Evolutionary conservation across 1,140 invertebrate species (phyloP), one percentile per base, ranked within the genome.

Genomic region (Drosophila carrolli): DNA sequence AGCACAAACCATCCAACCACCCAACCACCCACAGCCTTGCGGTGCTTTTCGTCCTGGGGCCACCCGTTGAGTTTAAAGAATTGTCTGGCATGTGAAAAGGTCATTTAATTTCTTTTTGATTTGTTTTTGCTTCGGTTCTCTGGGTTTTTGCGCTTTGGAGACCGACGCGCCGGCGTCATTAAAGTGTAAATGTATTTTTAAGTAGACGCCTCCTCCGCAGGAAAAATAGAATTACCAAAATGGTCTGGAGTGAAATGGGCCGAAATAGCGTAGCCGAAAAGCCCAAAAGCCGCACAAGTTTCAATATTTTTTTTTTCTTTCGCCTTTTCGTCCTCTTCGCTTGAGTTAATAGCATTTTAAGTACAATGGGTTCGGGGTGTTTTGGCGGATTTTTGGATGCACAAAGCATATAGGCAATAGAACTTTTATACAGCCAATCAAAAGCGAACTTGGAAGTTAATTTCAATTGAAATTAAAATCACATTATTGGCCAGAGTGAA

Each of bases 181-280:
- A 90, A 90, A 90, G 84, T 89, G 84, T 89, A 89, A 89, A 89
- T 89, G 84, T 89, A 89, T 90, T 89, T 89, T 89, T 89, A 89
- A 89, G 84, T 89, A 84, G 83, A 77, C 76, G 73, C 65, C 58
- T 50, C 43, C 63, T 71, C 71, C 62, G 62, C 56, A 56, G 77
- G 75, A 63, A 82, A 79, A 88, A 86, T 88, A 86, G 62, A 88
- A 86, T 86, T 77, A 82, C 55, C 58, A 54, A 68, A 71, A 58
- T 40, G 51, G 60, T 43, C 35, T 56, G 59, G 27, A 40, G 65
- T 43, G 29, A 51, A 65, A 65, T 67, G 60, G 61, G 51, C 66
- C 66, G 14, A 71, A 71, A 71, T 58, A 71, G 75, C 73, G 50
- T 44, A 40, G 51, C 57, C 50, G 63, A 83, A 83, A 85, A 85